phyloP scores from a whole-genome alignment of 1,140 invertebrate genomes.

The Lasioglossum baleicum region DNA sequence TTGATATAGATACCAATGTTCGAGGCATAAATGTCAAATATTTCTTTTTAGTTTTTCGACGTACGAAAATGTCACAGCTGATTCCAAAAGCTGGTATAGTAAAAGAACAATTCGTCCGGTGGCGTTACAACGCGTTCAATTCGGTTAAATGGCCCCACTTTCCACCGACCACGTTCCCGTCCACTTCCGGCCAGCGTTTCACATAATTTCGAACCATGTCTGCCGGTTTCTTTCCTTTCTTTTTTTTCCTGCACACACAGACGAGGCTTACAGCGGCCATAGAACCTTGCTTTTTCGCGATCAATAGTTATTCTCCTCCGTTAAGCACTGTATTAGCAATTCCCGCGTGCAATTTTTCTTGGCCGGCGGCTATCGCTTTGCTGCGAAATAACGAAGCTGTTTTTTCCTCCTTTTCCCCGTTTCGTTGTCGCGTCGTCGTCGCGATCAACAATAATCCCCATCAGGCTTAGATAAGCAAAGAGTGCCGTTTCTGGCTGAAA shows the following conservation, averaged over 20 bases:
- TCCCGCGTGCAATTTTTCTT: conserved; percentile 13
- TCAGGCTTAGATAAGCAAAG: background rate
- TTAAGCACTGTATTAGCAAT: conserved; percentile 33
- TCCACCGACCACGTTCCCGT: too few species aligned
- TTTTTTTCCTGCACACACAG: background rate
- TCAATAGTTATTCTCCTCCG: conserved; percentile 28
- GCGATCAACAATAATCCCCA: too few species aligned
- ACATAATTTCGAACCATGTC: background rate
- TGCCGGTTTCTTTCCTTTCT: background rate
- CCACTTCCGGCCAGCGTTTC: too few species aligned
- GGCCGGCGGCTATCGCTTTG: background rate
- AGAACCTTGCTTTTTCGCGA: background rate
- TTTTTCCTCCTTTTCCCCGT: background rate
- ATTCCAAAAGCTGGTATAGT: too few species aligned
- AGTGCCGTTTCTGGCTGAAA: background rate
- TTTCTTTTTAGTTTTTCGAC: too few species aligned
- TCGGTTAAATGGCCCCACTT: background rate
- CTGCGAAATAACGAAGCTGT: background rate
- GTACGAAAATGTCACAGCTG: too few species aligned
- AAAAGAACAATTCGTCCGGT: too few species aligned
- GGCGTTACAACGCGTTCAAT: background rate
- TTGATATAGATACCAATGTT: too few species aligned
- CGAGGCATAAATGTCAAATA: too few species aligned
- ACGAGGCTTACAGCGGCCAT: background rate
- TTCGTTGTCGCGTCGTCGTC: background rate